phyloP scores from a whole-genome alignment of 1,140 invertebrate species.

The Yoshiicerus persimilis region DNA sequence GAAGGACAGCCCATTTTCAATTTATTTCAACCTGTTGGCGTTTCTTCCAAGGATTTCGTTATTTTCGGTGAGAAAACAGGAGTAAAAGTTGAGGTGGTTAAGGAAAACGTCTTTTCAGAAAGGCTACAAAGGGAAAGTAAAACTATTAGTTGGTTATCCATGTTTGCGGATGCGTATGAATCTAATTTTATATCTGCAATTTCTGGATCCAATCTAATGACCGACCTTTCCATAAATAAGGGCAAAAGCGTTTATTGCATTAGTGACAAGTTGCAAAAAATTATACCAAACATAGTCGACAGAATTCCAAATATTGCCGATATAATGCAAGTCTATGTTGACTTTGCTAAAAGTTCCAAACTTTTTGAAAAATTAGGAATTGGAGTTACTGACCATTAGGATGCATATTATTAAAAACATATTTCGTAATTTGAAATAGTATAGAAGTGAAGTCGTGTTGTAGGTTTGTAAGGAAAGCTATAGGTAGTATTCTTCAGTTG shows the following conservation, averaged over 20 bases:
- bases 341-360: background rate
- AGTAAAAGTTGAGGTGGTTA: background rate
- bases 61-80: background rate
- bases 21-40: background rate
- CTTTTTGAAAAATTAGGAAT: background rate
- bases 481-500: too few relatives aligned
- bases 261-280: background rate
- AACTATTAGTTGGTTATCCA: background rate
- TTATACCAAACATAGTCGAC: background rate
- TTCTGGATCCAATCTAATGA: background rate
- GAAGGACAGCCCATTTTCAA: background rate
- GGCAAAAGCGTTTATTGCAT: background rate
- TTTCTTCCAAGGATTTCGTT: background rate
- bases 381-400: too few relatives aligned
- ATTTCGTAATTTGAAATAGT: too few relatives aligned
- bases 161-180: background rate
- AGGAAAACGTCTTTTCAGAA: background rate
- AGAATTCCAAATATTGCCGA: background rate
- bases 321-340: background rate
- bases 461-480: too few relatives aligned
- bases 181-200: background rate
- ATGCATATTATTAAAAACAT: too few relatives aligned
- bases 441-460: too few relatives aligned
- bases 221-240: background rate
- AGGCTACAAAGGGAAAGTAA: background rate